Conservation (phyloP, 2,113 vertebrate species). For the Henicopernis longicauda region DNA sequence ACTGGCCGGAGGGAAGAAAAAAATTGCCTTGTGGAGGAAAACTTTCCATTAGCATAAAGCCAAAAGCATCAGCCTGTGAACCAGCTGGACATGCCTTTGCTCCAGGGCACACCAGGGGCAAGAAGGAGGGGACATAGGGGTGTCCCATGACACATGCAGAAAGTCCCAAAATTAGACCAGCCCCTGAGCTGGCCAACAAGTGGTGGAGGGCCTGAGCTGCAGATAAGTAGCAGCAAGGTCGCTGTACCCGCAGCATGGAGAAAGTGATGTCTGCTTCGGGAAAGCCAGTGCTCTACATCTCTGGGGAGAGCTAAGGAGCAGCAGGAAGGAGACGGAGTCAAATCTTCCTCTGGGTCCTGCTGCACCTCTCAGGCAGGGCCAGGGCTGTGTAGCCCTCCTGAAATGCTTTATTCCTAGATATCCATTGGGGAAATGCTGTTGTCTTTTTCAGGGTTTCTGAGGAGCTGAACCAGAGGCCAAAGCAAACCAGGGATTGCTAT, state of each 20-base stretch:
- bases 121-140: not conserved
- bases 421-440: not conserved
- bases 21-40: not conserved
- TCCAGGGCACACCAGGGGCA: not conserved
- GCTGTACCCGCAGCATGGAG: not conserved
- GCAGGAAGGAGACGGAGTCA: not conserved
- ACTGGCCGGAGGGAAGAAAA: not conserved
- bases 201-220: not conserved
- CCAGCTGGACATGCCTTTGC: not conserved
- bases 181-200: not conserved
- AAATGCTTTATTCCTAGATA: not conserved
- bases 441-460: not conserved
- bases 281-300: not conserved
- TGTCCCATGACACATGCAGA: not conserved
- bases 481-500: not conserved
- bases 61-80: not conserved
- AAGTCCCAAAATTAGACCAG: not conserved
- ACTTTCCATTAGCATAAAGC: not conserved
- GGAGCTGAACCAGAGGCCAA: not conserved
- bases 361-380: not conserved
- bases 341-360: not conserved
- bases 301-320: not conserved
- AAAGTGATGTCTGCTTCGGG: not conserved
- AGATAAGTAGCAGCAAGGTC: not conserved
- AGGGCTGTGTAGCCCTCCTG: not conserved